Percentiles rank a stretch among this genome's conserved stretches.
Conservation (phyloP, 2,888 invertebrate species). For the Hemistola chrysoprasaria region DNA sequence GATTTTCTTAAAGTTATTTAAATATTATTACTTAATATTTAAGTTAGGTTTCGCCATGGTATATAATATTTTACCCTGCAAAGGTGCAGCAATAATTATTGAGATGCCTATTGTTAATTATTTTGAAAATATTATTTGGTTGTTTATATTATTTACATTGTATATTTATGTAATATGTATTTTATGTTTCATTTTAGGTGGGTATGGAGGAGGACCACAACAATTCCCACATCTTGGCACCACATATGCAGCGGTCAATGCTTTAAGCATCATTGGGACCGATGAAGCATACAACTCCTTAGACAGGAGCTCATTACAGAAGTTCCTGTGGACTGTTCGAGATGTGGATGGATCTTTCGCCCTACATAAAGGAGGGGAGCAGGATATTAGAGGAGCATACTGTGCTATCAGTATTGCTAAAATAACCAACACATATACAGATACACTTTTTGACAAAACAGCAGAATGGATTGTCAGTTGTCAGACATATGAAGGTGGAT, state of each 20-base stretch:
- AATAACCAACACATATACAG: constrained; percentile 89
- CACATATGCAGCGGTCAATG: constrained; percentile 98
- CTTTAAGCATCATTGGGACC: constrained; percentile 94
- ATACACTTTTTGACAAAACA: constrained; percentile 90
- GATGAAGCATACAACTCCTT: constrained; percentile 93
- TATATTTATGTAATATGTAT: too few relatives aligned
- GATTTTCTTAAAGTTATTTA: too few relatives aligned
- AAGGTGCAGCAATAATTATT: too few relatives aligned
- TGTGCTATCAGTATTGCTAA: constrained; percentile 96
- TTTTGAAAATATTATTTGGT: too few relatives aligned
- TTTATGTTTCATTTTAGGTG: too few relatives aligned
- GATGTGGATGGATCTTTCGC: constrained; percentile 94
- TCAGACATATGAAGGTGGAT: constrained; percentile 99
- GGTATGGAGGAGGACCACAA: constrained; percentile 97
- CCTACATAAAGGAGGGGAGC: constrained; percentile 96
- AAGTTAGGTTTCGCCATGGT: too few relatives aligned
- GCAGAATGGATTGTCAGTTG: constrained; percentile 97
- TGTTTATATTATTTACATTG: too few relatives aligned
- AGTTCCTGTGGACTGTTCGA: constrained; percentile 90
- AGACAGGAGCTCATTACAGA: constrained; percentile 87
- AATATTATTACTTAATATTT: too few relatives aligned
- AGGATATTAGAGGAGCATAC: constrained; percentile 97
- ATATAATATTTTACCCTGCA: too few relatives aligned
- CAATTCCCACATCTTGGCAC: constrained; percentile 97
- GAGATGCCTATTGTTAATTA: too few relatives aligned